Evolutionary conservation across 2,113 vertebrate genomes (phyloP).

Genomic region (Chloebia gouldiae): DNA sequence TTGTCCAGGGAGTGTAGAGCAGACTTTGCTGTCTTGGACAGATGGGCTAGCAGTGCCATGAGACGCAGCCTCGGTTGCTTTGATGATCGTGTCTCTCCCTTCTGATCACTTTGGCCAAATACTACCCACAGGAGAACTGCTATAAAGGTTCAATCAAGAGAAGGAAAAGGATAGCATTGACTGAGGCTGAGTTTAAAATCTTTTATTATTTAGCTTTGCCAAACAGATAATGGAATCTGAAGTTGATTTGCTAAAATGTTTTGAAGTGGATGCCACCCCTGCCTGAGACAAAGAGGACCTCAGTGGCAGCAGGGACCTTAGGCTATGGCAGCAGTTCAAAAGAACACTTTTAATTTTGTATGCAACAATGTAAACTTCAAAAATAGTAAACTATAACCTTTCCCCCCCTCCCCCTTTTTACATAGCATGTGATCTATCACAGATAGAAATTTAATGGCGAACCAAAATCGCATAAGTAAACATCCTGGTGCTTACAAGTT

Average conservation of each 20-base stretch:
- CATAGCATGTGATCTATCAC: slow-evolving; percentile 78
- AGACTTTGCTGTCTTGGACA: neutral
- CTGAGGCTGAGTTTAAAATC: slow-evolving; percentile 31
- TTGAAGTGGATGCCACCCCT: slow-evolving; percentile 67
- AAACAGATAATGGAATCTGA: slow-evolving; percentile 78
- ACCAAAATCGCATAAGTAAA: slow-evolving; percentile 74
- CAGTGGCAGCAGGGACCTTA: slow-evolving; percentile 67
- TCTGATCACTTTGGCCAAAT: neutral
- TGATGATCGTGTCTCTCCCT: neutral
- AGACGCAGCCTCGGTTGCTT: neutral
- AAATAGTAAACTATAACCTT: slow-evolving; percentile 81
- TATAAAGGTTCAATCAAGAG: neutral
- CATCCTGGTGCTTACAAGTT: slow-evolving; percentile 77
- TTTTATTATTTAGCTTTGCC: slow-evolving; percentile 79
- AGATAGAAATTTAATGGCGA: slow-evolving; percentile 81
- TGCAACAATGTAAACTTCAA: slow-evolving; percentile 84
- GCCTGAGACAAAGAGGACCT: slow-evolving; percentile 66
- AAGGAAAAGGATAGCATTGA: neutral
- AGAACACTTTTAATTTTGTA: slow-evolving; percentile 74
- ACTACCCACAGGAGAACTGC: neutral
- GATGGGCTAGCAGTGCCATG: accelerated
- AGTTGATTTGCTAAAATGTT: slow-evolving; percentile 77
- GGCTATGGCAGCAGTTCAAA: slow-evolving; percentile 76
- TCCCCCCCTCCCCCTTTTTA: slow-evolving; percentile 38
- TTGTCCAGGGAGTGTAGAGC: neutral